phyloP scores from a whole-genome alignment of 2,888 invertebrate genomes.

The Macrosoma leucophasiata region DNA sequence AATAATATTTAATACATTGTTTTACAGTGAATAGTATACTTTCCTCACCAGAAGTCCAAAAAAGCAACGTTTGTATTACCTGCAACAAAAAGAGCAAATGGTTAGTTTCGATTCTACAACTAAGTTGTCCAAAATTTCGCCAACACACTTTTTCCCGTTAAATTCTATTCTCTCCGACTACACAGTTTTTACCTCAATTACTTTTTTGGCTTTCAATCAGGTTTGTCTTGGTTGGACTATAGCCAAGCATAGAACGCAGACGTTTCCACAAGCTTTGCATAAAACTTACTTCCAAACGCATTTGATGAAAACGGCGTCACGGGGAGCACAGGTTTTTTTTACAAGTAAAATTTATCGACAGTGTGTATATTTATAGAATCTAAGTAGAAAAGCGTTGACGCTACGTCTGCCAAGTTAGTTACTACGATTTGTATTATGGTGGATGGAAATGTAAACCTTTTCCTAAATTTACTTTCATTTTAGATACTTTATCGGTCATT shows the following conservation, averaged over 20 bases:
- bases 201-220: slow-evolving; percentile 27
- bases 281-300: slow-evolving; percentile 47
- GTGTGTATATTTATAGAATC: slow-evolving; percentile 46
- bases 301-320: slow-evolving; percentile 47
- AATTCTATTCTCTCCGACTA: too few species aligned
- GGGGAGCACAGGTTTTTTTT: slow-evolving; percentile 35
- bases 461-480: slow-evolving; percentile 31
- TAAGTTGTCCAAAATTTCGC: too few species aligned
- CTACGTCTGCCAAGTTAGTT: slow-evolving; percentile 44
- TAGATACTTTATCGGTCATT: slow-evolving; percentile 32
- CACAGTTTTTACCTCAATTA: slow-evolving; percentile 4
- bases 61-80: too few species aligned
- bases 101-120: too few species aligned
- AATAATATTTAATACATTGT: too few species aligned
- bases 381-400: slow-evolving; percentile 35
- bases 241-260: slow-evolving; percentile 49
- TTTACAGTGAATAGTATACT: too few species aligned
- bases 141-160: too few species aligned
- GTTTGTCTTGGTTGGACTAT: slow-evolving; percentile 38
- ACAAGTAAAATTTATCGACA: slow-evolving; percentile 44
- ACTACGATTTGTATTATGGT: slow-evolving; percentile 34
- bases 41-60: too few species aligned
- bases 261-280: slow-evolving; percentile 51
- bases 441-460: slow-evolving; percentile 35
- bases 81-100: too few species aligned